Base-by-base conservation (phyloP, 2,888 invertebrate species). In the Pediacus dermestoides region DNA sequence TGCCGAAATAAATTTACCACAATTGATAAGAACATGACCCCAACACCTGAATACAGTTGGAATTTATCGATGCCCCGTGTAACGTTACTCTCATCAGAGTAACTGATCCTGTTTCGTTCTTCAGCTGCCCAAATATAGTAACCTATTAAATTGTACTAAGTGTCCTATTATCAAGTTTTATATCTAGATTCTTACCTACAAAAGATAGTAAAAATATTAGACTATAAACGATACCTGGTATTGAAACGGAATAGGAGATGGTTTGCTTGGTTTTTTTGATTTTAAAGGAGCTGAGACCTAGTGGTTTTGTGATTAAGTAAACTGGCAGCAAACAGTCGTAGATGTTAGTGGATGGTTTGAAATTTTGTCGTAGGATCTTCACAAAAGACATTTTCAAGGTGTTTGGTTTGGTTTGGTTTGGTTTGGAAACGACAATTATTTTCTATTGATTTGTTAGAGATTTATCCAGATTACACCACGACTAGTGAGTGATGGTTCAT, bases 51-150 rank as follows among this genome's bases (percentile, higher is more conserved):
- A 10, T 28, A 28, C 14, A 28, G 10, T n/a, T 28, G 28, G 3
- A 28, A 11, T 11, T 8, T 14, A n/a, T 28, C 28, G 13, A 28
- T 10, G 11, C 10, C 10, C 8, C 13, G 11, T 11, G 28, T 28
- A 3, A 28, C 14, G 3, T 7, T 7, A 14, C 28, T 28, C 14
- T 28, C 10, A 14, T 28, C 28, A 3, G n/a, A 8, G 28, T 28
- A 28, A 7, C n/a, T 28, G 4, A 28, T 13, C 4, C 10, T 11
- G 4, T 28, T 10, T 13, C 28, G 28, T 28, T 28, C 28, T 14
- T 28, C n/a, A 7, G 14, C 28, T 9, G 28, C 28, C 3, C 11
- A 13, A 4, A 28, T 11, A 13, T 28, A 28, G 12, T 7, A 28
- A 14, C 28, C 28, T 28, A 28, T 9, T n/a, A 28, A 9, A 9